Evolutionary conservation across 1,140 invertebrate species (phyloP).

Genomic region (Aplysia californica): DNA sequence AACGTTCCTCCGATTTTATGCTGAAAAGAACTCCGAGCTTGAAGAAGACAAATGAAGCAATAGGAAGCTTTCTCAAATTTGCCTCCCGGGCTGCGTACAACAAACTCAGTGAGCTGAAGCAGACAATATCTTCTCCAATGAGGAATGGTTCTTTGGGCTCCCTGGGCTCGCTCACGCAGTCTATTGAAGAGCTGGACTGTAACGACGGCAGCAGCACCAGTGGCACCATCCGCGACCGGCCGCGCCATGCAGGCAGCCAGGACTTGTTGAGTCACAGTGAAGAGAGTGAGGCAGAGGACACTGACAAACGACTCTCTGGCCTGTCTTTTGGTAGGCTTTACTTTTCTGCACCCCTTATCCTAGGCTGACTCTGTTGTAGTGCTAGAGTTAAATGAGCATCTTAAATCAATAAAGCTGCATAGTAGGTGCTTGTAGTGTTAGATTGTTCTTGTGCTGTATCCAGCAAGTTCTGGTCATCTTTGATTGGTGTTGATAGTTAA

Average conservation of each 20-base stretch:
- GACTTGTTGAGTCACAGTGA: conserved; percentile 29
- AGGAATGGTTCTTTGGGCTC: conserved; percentile 52
- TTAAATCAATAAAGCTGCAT: no score
- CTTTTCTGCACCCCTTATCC: no score
- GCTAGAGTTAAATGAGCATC: no score
- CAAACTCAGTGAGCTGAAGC: conserved; percentile 93
- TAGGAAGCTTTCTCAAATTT: conserved; percentile 65
- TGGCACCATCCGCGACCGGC: conserved; percentile 21
- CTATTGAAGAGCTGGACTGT: conserved; percentile 35
- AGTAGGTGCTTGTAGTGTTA: no score
- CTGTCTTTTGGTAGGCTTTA: conserved; percentile 23
- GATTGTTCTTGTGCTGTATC: no score
- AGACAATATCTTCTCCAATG: conserved; percentile 76
- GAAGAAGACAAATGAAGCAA: conserved; percentile 50
- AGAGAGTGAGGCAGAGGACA: conserved; percentile 26
- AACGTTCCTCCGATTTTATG: conserved; percentile 19
- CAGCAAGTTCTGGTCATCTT: no score
- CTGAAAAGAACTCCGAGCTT: conserved; percentile 35
- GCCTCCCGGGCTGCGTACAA: conserved; percentile 83
- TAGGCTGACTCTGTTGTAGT: no score
- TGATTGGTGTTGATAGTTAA: no score
- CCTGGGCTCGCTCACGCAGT: conserved; percentile 33
- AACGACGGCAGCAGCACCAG: conserved; percentile 26
- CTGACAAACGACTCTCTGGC: conserved; percentile 28
- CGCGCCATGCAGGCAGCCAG: conserved; percentile 21